These are phyloP conservation scores for Zoanthus sociatus DNA, from an alignment of 92 coral and sea anemone species.

Conservation along the genomic window DNA sequence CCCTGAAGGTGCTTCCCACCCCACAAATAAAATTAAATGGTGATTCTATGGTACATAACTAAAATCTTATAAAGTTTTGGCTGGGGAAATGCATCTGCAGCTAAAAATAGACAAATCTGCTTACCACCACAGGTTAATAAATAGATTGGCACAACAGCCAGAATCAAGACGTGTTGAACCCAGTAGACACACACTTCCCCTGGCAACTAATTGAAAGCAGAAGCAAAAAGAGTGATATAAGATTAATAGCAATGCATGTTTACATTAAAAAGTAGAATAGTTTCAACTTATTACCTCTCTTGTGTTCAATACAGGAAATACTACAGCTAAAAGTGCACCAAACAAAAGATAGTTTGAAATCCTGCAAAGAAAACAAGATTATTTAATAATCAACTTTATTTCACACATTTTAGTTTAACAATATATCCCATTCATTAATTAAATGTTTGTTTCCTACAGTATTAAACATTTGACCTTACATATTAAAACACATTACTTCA, in stretches of 20 bases:
- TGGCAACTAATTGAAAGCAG: constrained; percentile 69
- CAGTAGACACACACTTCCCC: constrained; percentile 87
- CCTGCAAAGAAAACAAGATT: constrained; percentile 34
- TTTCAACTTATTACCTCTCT: constrained; percentile 64
- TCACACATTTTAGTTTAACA: too few relatives aligned
- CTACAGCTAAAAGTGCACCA: constrained; percentile 91
- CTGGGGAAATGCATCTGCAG: background rate
- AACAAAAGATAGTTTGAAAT: constrained; percentile 82
- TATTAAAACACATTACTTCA: too few relatives aligned
- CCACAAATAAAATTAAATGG: too few relatives aligned
- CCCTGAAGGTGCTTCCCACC: too few relatives aligned
- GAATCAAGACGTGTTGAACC: constrained; percentile 87
- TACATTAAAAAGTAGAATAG: background rate
- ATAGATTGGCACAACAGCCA: constrained; percentile 79
- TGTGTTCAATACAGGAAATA: constrained; percentile 90
- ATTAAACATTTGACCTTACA: too few relatives aligned
- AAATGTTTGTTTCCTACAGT: too few relatives aligned
- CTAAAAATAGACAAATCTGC: background rate
- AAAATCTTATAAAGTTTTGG: too few relatives aligned
- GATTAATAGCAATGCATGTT: background rate
- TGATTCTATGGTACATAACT: too few relatives aligned
- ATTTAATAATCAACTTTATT: background rate
- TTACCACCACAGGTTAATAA: constrained; percentile 85
- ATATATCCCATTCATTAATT: too few relatives aligned
- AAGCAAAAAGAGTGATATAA: background rate